Evolutionary conservation across 2,888 invertebrate genomes (phyloP).

Genomic region (Tanytarsus gracilentus): DNA sequence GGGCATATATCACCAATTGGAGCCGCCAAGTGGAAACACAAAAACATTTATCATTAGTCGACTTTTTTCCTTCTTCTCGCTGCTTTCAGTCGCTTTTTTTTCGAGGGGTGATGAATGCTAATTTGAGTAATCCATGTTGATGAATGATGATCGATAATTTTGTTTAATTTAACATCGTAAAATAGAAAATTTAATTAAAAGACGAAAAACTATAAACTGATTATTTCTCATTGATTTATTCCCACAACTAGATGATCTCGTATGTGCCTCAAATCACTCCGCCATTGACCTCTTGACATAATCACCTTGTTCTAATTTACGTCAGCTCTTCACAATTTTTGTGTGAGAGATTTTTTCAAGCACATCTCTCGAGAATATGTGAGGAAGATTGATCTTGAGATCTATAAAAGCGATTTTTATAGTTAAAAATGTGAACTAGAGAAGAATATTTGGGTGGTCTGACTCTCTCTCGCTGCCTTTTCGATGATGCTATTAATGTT

Average conservation of each 20-base stretch:
- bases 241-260: no score
- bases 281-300: no score
- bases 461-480: not conserved
- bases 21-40: conserved; percentile 9
- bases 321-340: no score
- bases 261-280: no score
- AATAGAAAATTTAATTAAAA: not conserved
- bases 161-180: not conserved
- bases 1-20: conserved; percentile 2
- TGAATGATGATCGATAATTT: not conserved
- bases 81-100: not conserved
- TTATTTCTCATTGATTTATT: not conserved
- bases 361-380: no score
- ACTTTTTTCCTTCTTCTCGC: not conserved
- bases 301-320: no score
- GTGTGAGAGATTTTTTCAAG: no score
- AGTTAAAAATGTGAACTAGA: no score
- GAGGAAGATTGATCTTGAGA: no score
- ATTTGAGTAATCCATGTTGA: not conserved
- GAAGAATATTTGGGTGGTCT: conserved; percentile 7
- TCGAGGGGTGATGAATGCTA: conserved; percentile 18
- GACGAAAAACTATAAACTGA: not conserved
- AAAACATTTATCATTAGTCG: conserved; percentile 13
- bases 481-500: no score
- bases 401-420: no score